These are phyloP conservation scores for Axinella damicornis DNA, from an alignment of 37 sponge, comb jelly and placozoan species.

Conservation along the genomic window DNA sequence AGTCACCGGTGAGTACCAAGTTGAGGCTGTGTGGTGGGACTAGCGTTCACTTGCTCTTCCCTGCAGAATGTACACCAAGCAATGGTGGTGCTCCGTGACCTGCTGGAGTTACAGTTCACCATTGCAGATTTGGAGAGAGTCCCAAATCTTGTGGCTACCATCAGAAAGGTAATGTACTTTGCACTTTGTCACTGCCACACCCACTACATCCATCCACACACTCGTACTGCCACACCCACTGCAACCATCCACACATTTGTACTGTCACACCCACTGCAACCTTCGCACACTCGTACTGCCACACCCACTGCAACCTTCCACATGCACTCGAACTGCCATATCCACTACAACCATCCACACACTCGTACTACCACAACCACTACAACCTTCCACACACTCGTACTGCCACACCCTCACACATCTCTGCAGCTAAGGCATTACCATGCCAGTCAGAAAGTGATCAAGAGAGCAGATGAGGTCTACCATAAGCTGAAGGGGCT, in stretches of 20 bases:
- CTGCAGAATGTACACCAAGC: conserved; percentile 47
- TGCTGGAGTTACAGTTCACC: conserved; percentile 12
- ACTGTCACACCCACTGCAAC: too few species aligned
- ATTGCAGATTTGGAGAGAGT: conserved; percentile 41
- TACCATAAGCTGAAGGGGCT: conserved; percentile 38
- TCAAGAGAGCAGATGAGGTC: conserved; percentile 44
- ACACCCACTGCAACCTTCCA: too few species aligned
- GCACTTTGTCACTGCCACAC: too few species aligned
- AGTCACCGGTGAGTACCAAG: conserved; percentile 64
- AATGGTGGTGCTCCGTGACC: conserved; percentile 16
- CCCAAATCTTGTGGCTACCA: conserved; percentile 58
- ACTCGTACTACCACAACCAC: too few species aligned
- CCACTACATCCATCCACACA: too few species aligned
- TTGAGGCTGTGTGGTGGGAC: too few species aligned
- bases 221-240: too few species aligned
- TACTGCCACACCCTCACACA: background rate
- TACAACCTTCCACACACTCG: too few species aligned
- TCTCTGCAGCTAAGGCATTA: conserved; percentile 26
- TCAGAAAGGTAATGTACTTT: conserved; percentile 82
- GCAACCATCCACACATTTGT: too few species aligned
- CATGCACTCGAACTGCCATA: too few species aligned
- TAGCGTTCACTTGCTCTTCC: background rate
- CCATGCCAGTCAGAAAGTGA: conserved; percentile 14
- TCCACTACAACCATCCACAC: too few species aligned
- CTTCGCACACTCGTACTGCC: too few species aligned